Conservation (phyloP, 2,113 vertebrate species). For the Takifugu bimaculatus region DNA sequence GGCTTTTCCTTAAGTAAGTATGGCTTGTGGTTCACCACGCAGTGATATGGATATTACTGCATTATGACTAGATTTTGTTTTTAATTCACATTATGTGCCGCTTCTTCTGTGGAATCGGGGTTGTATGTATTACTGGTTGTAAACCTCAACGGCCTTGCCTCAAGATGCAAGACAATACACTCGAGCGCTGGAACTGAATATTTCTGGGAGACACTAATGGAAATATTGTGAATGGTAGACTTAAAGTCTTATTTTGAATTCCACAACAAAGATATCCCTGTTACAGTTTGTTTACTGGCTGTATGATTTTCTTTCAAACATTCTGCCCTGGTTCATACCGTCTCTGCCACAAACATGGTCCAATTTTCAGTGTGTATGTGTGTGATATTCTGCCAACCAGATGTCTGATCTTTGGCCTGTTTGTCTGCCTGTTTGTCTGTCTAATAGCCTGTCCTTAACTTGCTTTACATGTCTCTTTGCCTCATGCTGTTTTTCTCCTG, state of each 20-base stretch:
- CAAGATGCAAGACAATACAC: constrained; percentile 7
- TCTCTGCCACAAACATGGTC: constrained; percentile 28
- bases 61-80: not conserved
- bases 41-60: not conserved
- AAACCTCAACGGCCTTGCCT: not conserved
- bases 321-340: constrained; percentile 23
- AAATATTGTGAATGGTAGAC: constrained; percentile 19
- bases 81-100: too few relatives aligned
- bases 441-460: not conserved
- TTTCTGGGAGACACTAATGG: constrained; percentile 16
- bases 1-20: not conserved
- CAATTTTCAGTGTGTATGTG: constrained; percentile 20
- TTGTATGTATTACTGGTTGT: not conserved
- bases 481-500: constrained; percentile 16
- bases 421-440: constrained; percentile 33
- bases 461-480: constrained; percentile 10
- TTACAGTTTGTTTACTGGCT: constrained; percentile 21
- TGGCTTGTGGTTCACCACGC: not conserved
- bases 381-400: constrained; percentile 38
- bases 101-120: not conserved
- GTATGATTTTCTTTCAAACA: constrained; percentile 32
- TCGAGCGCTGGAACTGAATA: not conserved
- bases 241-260: constrained; percentile 28
- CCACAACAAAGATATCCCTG: constrained; percentile 23
- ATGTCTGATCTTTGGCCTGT: constrained; percentile 23